Base-by-base conservation (phyloP, 2,888 invertebrate species). In the Exephanes ischioxanthus region DNA sequence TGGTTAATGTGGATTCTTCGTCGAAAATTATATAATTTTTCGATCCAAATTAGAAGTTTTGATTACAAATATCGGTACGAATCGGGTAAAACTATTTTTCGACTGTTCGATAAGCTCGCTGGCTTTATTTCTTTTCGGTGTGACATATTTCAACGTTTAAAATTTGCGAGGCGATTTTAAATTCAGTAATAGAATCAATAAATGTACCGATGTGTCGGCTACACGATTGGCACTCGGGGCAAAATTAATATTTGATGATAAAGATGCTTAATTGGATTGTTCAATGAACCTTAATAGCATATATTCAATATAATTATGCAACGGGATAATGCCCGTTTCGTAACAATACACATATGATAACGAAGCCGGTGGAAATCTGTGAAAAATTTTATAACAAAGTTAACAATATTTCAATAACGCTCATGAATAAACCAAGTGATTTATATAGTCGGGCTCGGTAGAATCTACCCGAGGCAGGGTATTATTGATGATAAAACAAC, bases 401-500 rank as follows among this genome's bases (percentile, higher is more conserved):
- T 14, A 75, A 75, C 11, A 26, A 76, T 61, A 58, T 70, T 70
- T 33, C 11, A 58, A 75, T 68, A 26, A 61, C 3, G 22, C 41
- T 51, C 26, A 16, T 51, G n/a, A 55, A 61, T 61, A 53, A 78
- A 67, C 26, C 68, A 19, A 19, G 19, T 51, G 11, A 78, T 58
- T 58, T 51, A 67, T 51, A n/a, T 61, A 37, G n/a, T 16, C 63
- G 33, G 11, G 63, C 37, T 14, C 9, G 63, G 37, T n/a, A 37
- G 30, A 58, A 58, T 58, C 58, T 26, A n/a, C 3, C 33, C 33
- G 63, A 63, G 7, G 30, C 45, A 30, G 19, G 30, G 22, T 51
- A 48, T 67, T 80, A 87, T 90, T 87, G 90, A 90, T 89, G 87
- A 87, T 75, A 87, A 89, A 88, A 88, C 86, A 89, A 91, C 89